phyloP scores from a whole-genome alignment of 1,140 invertebrate species.

The Polypedilum pembai region DNA sequence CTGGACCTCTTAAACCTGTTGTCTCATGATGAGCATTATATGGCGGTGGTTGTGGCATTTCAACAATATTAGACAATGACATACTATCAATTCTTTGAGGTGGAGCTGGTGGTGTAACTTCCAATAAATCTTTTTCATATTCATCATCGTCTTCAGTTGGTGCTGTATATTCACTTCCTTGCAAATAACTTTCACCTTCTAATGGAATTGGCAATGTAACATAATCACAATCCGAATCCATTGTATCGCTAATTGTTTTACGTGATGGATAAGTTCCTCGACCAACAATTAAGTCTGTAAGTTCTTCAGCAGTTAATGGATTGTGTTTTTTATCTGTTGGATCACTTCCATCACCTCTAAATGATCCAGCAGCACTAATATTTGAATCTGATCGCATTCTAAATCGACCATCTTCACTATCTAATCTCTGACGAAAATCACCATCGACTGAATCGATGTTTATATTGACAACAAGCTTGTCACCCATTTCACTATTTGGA shows the following conservation, averaged over 20 bases:
- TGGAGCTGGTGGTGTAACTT: constrained; percentile 52
- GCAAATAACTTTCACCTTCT: constrained; percentile 49
- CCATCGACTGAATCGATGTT: constrained; percentile 35
- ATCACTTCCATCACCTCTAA: constrained; percentile 77
- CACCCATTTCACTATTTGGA: constrained; percentile 34
- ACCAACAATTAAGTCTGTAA: constrained; percentile 73
- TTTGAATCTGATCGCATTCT: constrained; percentile 64
- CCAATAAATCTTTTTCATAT: constrained; percentile 38
- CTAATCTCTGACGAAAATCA: constrained; percentile 30
- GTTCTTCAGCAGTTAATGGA: constrained; percentile 66
- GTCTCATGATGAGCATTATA: constrained; percentile 44
- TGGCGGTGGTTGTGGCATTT: constrained; percentile 44
- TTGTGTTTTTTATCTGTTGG: constrained; percentile 68
- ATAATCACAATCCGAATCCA: constrained; percentile 83
- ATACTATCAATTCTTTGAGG: constrained; percentile 56
- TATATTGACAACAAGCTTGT: constrained; percentile 28
- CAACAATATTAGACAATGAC: constrained; percentile 31
- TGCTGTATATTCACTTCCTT: constrained; percentile 47
- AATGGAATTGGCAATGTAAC: constrained; percentile 68
- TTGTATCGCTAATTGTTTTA: constrained; percentile 70
- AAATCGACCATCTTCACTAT: constrained; percentile 38
- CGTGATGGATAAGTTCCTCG: constrained; percentile 64
- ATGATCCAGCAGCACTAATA: constrained; percentile 63
- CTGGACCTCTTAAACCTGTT: constrained; percentile 41
- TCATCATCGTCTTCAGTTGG: constrained; percentile 47